phyloP scores from a whole-genome alignment of 1,140 invertebrate genomes.

The Rhynchophorus ferrugineus region DNA sequence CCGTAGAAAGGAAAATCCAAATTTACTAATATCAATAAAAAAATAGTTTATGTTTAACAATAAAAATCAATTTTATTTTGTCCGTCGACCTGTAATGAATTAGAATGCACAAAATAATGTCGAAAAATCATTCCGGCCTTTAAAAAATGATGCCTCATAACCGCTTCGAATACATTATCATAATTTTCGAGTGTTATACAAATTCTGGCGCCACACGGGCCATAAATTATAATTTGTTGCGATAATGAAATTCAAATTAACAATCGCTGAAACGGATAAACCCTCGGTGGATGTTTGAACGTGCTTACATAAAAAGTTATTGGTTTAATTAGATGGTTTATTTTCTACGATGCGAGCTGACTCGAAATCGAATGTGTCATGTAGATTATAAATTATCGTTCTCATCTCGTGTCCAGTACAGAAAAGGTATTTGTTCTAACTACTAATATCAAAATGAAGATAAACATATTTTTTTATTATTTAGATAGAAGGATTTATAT shows the following conservation, averaged over 20 bases:
- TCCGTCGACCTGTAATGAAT: constrained; percentile 14
- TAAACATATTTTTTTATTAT: too few species aligned
- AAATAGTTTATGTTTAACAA: constrained; percentile 6
- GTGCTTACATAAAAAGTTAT: background rate
- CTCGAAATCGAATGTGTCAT: background rate
- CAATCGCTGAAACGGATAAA: constrained; percentile 7
- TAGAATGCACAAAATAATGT: constrained; percentile 21
- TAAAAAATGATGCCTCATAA: constrained; percentile 21
- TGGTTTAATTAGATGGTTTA: background rate
- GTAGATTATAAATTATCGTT: background rate
- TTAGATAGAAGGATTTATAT: too few species aligned
- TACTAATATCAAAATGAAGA: too few species aligned
- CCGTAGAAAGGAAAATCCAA: too few species aligned
- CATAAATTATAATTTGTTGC: constrained; percentile 21
- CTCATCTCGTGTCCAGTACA: too few species aligned
- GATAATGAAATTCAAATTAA: constrained; percentile 18
- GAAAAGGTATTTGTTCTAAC: too few species aligned
- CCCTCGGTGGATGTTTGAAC: background rate
- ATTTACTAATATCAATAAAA: too few species aligned
- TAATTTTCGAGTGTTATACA: constrained; percentile 22
- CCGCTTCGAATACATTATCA: constrained; percentile 21
- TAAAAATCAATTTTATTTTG: constrained; percentile 19
- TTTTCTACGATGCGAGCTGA: background rate
- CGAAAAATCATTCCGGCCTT: constrained; percentile 12
- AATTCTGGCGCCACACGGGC: constrained; percentile 14